Percentiles rank a stretch among this genome's conserved stretches.
These are phyloP conservation scores for Adelosebastes latens DNA, from an alignment of 2,797 vertebrate genomes.

Conservation along the genomic window DNA sequence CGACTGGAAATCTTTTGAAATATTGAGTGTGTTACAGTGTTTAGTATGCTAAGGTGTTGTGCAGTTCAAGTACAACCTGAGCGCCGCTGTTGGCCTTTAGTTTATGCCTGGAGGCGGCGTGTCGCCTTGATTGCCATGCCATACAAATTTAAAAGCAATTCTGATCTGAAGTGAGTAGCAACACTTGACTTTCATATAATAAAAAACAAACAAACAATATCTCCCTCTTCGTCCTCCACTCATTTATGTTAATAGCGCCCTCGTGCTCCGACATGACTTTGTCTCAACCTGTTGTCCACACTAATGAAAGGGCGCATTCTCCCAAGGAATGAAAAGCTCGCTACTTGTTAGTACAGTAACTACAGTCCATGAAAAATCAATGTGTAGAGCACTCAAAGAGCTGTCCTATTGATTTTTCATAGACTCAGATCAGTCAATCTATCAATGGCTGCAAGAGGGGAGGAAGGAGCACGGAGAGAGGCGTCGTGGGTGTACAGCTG, in stretches of 20 bases:
- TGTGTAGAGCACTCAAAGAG: constrained; percentile 59
- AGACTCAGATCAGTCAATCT: constrained; percentile 70
- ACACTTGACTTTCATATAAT: constrained; percentile 16
- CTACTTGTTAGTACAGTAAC: constrained; percentile 51
- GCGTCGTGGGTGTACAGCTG: constrained; percentile 15
- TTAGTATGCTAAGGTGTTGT: constrained; percentile 42
- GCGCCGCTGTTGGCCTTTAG: constrained; percentile 39
- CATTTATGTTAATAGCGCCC: constrained; percentile 24
- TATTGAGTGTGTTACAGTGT: constrained; percentile 9
- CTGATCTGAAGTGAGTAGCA: constrained; percentile 17
- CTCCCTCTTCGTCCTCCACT: not conserved
- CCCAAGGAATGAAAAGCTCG: constrained; percentile 23
- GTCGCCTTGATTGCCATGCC: constrained; percentile 52
- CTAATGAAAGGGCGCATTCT: constrained; percentile 7
- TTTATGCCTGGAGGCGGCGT: constrained; percentile 58
- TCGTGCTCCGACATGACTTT: not conserved
- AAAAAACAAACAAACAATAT: not conserved
- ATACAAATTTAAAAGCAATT: constrained; percentile 44
- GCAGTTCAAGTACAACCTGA: constrained; percentile 16
- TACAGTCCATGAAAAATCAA: constrained; percentile 62
- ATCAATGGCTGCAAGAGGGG: constrained; percentile 51
- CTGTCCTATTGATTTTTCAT: constrained; percentile 74
- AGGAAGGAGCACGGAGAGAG: constrained; percentile 2
- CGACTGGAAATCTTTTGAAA: constrained; percentile 20
- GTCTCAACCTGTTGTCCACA: constrained; percentile 8